These are phyloP conservation scores for Laterallus jamaicensis DNA, from an alignment of 2,113 vertebrate genomes.

Conservation along the genomic window DNA sequence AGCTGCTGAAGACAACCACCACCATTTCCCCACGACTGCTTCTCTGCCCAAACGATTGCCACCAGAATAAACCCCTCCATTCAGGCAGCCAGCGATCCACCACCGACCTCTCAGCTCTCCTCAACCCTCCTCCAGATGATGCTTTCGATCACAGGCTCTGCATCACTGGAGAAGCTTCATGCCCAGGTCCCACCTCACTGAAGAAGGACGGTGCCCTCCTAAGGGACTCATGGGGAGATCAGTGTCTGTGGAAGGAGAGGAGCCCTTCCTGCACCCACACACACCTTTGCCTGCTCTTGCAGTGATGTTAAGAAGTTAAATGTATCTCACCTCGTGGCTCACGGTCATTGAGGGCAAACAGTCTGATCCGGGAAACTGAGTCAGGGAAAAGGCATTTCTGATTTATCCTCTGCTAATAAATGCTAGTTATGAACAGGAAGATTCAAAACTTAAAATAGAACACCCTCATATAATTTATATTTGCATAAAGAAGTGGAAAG, in stretches of 20 bases:
- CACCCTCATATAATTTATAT: fast-evolving
- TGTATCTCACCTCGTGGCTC: not conserved
- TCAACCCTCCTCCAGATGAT: not conserved
- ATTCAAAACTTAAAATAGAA: not conserved
- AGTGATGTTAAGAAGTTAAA: not conserved
- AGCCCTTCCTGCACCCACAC: not conserved
- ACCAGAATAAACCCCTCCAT: fast-evolving
- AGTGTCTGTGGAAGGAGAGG: not conserved
- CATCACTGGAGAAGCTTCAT: not conserved
- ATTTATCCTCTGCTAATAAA: not conserved
- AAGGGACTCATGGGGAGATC: fast-evolving
- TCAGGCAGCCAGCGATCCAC: fast-evolving
- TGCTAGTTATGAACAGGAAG: not conserved
- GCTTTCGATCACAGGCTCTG: not conserved
- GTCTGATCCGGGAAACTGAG: fast-evolving
- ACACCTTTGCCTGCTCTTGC: not conserved
- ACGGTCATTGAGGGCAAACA: not conserved
- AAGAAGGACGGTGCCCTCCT: not conserved
- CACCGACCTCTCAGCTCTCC: fast-evolving
- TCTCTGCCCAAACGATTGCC: not conserved
- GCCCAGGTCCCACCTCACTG: not conserved
- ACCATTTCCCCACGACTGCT: not conserved
- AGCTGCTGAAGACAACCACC: not conserved
- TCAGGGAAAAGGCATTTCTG: not conserved
- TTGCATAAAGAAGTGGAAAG: not conserved